A percentile compares a stretch with the other conserved stretches of the same genome.
Conservation (phyloP, 1,140 invertebrate genomes). For the Drosophila lacertosa region DNA sequence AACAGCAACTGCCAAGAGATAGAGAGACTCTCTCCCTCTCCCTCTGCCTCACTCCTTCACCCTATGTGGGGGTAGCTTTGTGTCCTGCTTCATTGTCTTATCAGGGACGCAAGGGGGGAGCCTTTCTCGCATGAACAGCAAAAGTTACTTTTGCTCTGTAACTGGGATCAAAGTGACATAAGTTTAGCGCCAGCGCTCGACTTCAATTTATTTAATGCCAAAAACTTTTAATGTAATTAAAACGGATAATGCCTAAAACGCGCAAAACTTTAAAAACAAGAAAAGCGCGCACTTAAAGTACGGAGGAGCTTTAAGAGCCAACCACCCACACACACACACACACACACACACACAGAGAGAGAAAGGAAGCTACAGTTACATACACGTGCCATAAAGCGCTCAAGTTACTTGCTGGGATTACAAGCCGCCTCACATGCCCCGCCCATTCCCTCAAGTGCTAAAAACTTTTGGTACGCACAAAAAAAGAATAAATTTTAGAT, state of each 20-base stretch:
- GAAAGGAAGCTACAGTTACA: slow-evolving; percentile 30
- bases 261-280: slow-evolving; percentile 59
- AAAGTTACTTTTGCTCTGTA: slow-evolving; percentile 58
- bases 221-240: slow-evolving; percentile 79
- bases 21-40: too few species aligned
- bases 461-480: slow-evolving; percentile 6
- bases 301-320: slow-evolving; percentile 43
- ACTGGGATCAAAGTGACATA: slow-evolving; percentile 76
- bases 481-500: too few species aligned
- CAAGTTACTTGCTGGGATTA: slow-evolving; percentile 76
- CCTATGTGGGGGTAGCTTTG: not conserved
- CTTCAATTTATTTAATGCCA: slow-evolving; percentile 75
- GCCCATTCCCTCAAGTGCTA: too few species aligned
- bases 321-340: slow-evolving; percentile 1
- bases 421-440: slow-evolving; percentile 16
- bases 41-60: too few species aligned
- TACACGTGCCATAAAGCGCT: slow-evolving; percentile 74
- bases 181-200: slow-evolving; percentile 49
- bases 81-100: slow-evolving; percentile 57
- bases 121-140: slow-evolving; percentile 65
- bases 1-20: slow-evolving; percentile 29
- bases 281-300: slow-evolving; percentile 24
- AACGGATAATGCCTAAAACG: slow-evolving; percentile 71
- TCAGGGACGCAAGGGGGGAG: not conserved
- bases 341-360: not conserved